phyloP scores from a whole-genome alignment of 2,797 vertebrate species.

The Pygocentrus nattereri region DNA sequence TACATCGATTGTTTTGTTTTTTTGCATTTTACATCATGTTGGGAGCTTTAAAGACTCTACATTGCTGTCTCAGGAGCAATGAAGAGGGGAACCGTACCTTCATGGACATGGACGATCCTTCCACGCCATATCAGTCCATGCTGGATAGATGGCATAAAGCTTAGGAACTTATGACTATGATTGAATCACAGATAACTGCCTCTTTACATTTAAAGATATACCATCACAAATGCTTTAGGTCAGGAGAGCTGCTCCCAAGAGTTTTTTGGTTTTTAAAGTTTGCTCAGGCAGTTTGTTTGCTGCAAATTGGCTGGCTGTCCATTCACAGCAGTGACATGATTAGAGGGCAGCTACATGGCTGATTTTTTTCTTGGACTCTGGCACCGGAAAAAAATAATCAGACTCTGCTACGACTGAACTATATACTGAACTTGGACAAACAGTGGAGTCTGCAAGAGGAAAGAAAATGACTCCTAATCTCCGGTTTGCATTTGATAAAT shows the following conservation, averaged over 20 bases:
- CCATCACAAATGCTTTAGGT: constrained; percentile 70
- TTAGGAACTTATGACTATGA: constrained; percentile 59
- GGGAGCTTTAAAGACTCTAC: constrained; percentile 57
- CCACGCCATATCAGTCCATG: constrained; percentile 48
- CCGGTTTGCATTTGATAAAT: constrained; percentile 50
- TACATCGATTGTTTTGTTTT: constrained; percentile 48
- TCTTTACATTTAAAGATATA: constrained; percentile 41
- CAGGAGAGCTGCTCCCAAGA: constrained; percentile 56
- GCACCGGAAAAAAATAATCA: constrained; percentile 1
- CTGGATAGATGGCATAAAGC: constrained; percentile 5
- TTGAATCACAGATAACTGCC: constrained; percentile 54
- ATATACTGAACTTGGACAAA: neutral
- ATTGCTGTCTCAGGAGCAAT: constrained; percentile 51
- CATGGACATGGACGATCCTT: constrained; percentile 35
- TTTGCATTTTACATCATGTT: constrained; percentile 29
- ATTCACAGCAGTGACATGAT: neutral
- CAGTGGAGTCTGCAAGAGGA: neutral
- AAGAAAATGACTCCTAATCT: neutral
- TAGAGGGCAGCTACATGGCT: neutral
- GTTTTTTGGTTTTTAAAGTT: no score
- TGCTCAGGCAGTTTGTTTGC: constrained; percentile 38
- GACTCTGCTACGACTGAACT: neutral
- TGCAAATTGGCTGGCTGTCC: constrained; percentile 45
- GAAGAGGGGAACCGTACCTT: constrained; percentile 55
- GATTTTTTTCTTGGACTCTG: neutral